Base-by-base conservation (phyloP, 2,797 vertebrate species). In the Ctenosaura bakeri region DNA sequence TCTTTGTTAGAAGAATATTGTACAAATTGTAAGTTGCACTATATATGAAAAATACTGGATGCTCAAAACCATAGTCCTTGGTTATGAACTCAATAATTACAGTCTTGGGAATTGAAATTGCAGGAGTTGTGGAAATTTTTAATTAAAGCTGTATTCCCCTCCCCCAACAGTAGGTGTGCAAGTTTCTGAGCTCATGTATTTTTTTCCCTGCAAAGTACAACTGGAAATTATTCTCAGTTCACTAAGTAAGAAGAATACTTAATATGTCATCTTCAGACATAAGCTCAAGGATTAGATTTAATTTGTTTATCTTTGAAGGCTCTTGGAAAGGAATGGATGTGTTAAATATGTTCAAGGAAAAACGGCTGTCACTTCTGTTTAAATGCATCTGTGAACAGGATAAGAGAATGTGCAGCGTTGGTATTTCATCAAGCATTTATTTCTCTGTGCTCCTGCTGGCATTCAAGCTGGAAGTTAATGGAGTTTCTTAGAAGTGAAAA, bases 241-340 rank as follows among this genome's bases (percentile, higher is more conserved):
- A 32, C 22, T n/a, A 87, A 86, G 35, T n/a, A 78, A n/a, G 12
- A 73, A 35, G 64, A 83, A 22, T 0, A 1, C 2, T 24, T 56
- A 42, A 0, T 9, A 0, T 84, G 1, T 82, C 8, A 1, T 42
- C 14, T 46, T 79, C 88, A 80, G 86, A 50, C 64, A 50, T 64
- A 73, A 22, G 22, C 0, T 62, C 7, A 0, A 66, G 85, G 38
- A 62, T 92, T 93, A 88, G 1, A 20, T 87, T 90, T 80, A 69
- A 73, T 91, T 92, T 89, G 81, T 54, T 89, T 76, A 29, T 90
- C 79, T 90, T 83, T 90, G 89, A 91, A 88, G 52, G 77, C 16
- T 8, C 0, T 3, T 87, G 38, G 85, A 91, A 84, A 66, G 88
- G 84, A 87, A 54, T 32, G 84, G 35, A 78, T 56, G n/a, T 0